phyloP scores from a whole-genome alignment of 2,797 vertebrate genomes.

The Sitta carolinensis region DNA sequence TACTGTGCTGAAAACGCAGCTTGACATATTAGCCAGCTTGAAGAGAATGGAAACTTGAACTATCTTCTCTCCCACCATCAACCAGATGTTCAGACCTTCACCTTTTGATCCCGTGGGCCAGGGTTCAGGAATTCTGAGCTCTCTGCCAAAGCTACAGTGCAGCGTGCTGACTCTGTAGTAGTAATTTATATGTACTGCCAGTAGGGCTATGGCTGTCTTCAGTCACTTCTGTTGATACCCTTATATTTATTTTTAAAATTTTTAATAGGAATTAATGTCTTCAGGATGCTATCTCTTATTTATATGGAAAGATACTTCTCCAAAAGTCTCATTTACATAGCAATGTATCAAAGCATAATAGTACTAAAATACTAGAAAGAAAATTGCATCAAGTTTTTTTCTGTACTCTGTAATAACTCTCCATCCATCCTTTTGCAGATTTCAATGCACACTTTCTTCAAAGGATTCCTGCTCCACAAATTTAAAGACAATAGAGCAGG shows the following conservation, averaged over 20 bases:
- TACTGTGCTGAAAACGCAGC: constrained; percentile 6
- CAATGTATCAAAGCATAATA: neutral
- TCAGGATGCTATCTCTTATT: neutral
- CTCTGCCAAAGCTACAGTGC: neutral
- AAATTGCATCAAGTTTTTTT: neutral
- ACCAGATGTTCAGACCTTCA: constrained; percentile 50
- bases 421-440: neutral
- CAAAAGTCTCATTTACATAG: neutral
- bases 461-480: neutral
- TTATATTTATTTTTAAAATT: neutral
- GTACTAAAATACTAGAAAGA: neutral
- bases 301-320: neutral
- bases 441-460: neutral
- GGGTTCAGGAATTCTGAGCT: constrained; percentile 28
- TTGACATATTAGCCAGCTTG: constrained; percentile 14
- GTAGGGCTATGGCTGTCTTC: neutral
- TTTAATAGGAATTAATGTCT: neutral
- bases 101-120: constrained; percentile 23
- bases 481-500: neutral
- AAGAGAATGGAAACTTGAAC: constrained; percentile 39
- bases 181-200: neutral
- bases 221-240: neutral
- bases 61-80: constrained; percentile 24
- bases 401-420: neutral
- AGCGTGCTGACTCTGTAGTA: neutral